These are phyloP conservation scores for Porites australiensis DNA, from an alignment of 64 coral and sea anemone genomes.

Conservation along the genomic window DNA sequence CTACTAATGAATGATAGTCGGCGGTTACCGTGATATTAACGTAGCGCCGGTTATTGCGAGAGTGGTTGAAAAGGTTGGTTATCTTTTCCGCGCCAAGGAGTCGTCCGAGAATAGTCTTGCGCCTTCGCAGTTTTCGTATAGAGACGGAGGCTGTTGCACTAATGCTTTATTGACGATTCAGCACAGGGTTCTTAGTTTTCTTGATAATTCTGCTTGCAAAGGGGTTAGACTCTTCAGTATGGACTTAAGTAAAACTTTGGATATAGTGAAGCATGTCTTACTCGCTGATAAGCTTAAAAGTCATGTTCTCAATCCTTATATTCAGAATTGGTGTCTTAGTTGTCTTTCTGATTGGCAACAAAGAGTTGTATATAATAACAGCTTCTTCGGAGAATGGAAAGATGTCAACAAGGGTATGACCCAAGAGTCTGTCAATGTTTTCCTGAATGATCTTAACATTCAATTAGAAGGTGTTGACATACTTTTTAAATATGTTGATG, in stretches of 20 bases:
- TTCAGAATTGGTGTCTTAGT: slow-evolving; percentile 30
- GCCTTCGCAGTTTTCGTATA: slow-evolving; percentile 47
- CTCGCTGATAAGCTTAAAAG: slow-evolving; percentile 56
- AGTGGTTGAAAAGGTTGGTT: slow-evolving; percentile 45
- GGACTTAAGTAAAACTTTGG: background rate
- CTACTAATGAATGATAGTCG: too few species aligned
- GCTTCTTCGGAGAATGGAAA: slow-evolving; percentile 29
- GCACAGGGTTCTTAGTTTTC: slow-evolving; percentile 35
- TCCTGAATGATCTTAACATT: too few species aligned
- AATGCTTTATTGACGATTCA: slow-evolving; percentile 53
- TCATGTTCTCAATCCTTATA: slow-evolving; percentile 36
- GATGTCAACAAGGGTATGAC: too few species aligned
- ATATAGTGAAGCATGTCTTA: slow-evolving; percentile 32
- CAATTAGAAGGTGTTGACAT: too few species aligned
- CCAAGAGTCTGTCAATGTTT: too few species aligned
- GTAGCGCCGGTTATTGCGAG: slow-evolving; percentile 51
- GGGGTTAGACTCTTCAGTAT: slow-evolving; percentile 43
- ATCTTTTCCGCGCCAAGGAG: slow-evolving; percentile 26
- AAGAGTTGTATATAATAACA: slow-evolving; percentile 21
- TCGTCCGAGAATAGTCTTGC: slow-evolving; percentile 23
- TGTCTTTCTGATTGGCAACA: background rate
- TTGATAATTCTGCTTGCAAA: slow-evolving; percentile 36
- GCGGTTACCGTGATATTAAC: slow-evolving; percentile 18
- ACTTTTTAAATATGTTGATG: too few species aligned
- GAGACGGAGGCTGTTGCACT: slow-evolving; percentile 34